Base-by-base conservation (phyloP, 2,797 vertebrate species). In the Centropyge bicolor region DNA sequence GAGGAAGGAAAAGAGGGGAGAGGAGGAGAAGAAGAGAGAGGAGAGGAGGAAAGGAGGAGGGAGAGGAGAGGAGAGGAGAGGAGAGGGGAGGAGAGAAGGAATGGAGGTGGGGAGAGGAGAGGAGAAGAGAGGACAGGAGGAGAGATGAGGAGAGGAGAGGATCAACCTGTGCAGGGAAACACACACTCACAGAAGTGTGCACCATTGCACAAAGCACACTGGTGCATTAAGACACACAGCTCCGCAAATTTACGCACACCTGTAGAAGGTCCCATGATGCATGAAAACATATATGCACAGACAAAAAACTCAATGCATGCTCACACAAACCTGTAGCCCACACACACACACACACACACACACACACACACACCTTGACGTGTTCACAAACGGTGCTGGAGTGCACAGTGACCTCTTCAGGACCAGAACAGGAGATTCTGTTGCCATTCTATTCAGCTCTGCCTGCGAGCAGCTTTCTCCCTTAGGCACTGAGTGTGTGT, bases 321-420 rank as follows among this genome's bases (percentile, higher is more conserved):
- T 64, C 57, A 31, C 22, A 67, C 45, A 71, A 14, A 67, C 63
- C 67, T 68, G 80, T 46, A 41, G 56, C 40, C 13, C 40, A 71
- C 48, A 57, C 76, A 73, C 56, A 46, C 77, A 24, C 40, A 24
- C 24, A 57, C 36, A 27, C 49, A 27, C 49, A 70, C 24, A 22
- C 52, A 24, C 64, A 19, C 75, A 64, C 65, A 62, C 63, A 24
- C 73, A 76, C 55, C 6, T 72, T 40, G 38, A 70, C 55, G 76
- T 63, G 17, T 52, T 55, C 66, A 63, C 69, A 72, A 64, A 74
- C 77, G 73, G 9, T 73, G 78, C 64, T 80, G 76, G 76, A 81
- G 88, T 80, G 80, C 91, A 92, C 86, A 84, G 81, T 92, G 88
- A 93, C 91, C 87, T 93, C 93, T 89, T 90, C 85, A 78, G 84